Conservation (phyloP, 2,113 vertebrate genomes). For the Zosterops lateralis region DNA sequence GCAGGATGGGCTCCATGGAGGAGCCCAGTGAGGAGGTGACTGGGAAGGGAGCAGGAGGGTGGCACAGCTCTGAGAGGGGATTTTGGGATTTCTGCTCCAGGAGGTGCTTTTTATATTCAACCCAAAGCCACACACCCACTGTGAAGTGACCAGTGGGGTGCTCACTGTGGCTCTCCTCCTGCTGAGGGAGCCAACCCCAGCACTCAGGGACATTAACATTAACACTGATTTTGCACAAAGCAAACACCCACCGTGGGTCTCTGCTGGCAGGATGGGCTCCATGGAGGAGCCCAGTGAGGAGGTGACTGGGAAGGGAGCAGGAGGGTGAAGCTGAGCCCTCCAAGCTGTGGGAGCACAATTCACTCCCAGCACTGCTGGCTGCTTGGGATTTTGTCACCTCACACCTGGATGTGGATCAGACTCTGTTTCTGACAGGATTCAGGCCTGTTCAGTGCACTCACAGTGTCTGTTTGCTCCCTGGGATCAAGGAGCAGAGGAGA, state of each 20-base stretch:
- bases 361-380: neutral
- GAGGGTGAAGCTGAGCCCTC: neutral
- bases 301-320: neutral
- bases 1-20: no score
- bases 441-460: neutral
- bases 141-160: rapidly evolving
- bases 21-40: no score
- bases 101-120: neutral
- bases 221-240: neutral
- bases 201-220: no score
- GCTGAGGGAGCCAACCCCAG: rapidly evolving
- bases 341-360: neutral
- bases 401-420: neutral
- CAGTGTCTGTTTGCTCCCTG: neutral
- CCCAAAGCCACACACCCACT: rapidly evolving
- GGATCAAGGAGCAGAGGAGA: rapidly evolving
- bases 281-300: neutral
- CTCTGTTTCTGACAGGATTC: neutral
- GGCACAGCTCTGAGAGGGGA: rapidly evolving
- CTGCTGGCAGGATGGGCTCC: no score
- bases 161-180: rapidly evolving
- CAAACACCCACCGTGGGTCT: neutral
- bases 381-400: neutral
- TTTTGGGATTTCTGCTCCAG: neutral
- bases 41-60: neutral